Conservation (phyloP, 2,113 vertebrate genomes). For the Lasiurus cinereus region DNA sequence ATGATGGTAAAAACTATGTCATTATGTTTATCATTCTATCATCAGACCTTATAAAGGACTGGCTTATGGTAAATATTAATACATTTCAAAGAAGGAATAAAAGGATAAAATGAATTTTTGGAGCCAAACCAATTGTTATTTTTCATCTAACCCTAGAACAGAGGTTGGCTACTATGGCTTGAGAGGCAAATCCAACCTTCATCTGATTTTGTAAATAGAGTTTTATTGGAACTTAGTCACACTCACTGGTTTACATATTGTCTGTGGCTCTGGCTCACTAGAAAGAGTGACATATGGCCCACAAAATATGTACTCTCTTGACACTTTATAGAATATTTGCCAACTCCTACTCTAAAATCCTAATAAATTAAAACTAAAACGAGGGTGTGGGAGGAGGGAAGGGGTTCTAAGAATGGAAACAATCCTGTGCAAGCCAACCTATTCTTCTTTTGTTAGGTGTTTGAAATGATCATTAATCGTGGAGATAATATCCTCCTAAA, state of each 20-base stretch:
- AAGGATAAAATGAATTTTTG: slow-evolving; percentile 38
- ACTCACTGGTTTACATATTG: background rate
- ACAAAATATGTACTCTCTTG: background rate
- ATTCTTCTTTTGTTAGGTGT: slow-evolving; percentile 88
- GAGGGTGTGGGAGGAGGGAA: accelerated
- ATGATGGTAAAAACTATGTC: background rate
- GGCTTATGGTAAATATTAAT: background rate
- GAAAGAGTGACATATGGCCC: background rate
- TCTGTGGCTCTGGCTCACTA: background rate
- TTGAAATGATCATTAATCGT: slow-evolving; percentile 97
- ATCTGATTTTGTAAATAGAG: background rate
- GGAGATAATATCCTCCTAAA: slow-evolving; percentile 95
- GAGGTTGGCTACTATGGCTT: background rate
- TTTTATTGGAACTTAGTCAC: background rate
- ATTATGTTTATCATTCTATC: background rate
- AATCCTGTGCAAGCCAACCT: background rate
- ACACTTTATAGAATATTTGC: background rate
- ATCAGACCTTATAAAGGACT: background rate
- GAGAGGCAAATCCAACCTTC: background rate
- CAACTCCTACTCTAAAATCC: background rate
- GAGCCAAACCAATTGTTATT: background rate
- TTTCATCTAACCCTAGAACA: background rate
- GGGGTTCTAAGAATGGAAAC: background rate
- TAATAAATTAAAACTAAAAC: background rate
- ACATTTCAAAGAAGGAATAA: slow-evolving; percentile 19